These are phyloP conservation scores for Psilopogon haemacephalus DNA, from an alignment of 2,113 vertebrate species.

Conservation along the genomic window DNA sequence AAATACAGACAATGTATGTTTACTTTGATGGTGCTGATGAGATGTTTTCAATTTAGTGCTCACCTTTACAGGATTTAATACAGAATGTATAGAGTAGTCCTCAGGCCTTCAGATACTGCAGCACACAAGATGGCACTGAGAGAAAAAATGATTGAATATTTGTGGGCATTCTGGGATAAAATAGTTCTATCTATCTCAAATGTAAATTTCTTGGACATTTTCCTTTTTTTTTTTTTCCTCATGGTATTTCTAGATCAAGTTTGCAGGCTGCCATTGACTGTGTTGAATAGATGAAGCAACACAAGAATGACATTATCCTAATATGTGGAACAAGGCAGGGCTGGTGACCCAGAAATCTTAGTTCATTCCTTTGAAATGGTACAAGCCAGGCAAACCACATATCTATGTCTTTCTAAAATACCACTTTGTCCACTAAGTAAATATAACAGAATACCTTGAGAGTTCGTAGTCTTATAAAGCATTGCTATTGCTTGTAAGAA, in stretches of 20 bases:
- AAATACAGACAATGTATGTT: accelerated
- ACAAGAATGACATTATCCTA: neutral
- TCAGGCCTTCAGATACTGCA: neutral
- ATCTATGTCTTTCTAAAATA: neutral
- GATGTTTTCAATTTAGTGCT: neutral
- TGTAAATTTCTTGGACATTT: neutral
- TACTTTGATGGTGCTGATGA: neutral
- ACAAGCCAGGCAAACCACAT: neutral
- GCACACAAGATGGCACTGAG: neutral
- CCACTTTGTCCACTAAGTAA: neutral
- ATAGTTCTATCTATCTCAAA: neutral
- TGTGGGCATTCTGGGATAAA: neutral
- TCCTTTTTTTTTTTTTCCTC: neutral
- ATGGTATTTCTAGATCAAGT: neutral
- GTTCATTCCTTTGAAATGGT: neutral
- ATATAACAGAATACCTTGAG: neutral
- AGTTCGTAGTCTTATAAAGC: neutral
- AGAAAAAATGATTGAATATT: neutral
- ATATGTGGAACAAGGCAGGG: accelerated
- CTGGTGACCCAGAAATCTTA: neutral
- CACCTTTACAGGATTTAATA: neutral
- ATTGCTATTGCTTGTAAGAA: neutral
- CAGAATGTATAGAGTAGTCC: no score
- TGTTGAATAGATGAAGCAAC: accelerated
- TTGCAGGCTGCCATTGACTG: neutral